A percentile compares a stretch with the other conserved stretches of the same genome.
These are phyloP conservation scores for Ifrita kowaldi DNA, from an alignment of 2,113 vertebrate species.

Conservation along the genomic window DNA sequence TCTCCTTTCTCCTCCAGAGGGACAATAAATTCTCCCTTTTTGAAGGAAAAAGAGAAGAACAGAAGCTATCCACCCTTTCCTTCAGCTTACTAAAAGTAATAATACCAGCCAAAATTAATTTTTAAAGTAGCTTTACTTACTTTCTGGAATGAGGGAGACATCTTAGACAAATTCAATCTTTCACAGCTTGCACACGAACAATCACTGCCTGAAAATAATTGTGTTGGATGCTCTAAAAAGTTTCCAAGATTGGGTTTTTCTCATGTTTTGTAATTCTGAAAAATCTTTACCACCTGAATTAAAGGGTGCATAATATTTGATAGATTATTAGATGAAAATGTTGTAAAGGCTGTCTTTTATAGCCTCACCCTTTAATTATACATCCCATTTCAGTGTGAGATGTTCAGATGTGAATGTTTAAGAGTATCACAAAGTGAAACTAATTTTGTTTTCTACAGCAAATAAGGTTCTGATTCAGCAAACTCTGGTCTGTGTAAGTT, in stretches of 20 bases:
- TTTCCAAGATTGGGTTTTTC: not conserved
- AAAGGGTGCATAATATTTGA: not conserved
- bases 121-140: not conserved
- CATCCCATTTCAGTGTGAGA: not conserved
- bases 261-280: not conserved
- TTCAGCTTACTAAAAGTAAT: slow-evolving; percentile 7
- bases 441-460: slow-evolving; percentile 15
- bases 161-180: slow-evolving; percentile 27
- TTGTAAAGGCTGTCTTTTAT: not conserved
- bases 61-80: not conserved
- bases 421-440: not conserved
- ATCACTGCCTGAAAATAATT: slow-evolving; percentile 41
- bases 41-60: not conserved
- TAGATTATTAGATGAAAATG: not conserved
- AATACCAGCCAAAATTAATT: not conserved
- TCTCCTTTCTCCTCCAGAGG: not conserved
- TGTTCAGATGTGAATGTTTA: not conserved
- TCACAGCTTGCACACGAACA: not conserved
- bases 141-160: not conserved
- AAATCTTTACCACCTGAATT: not conserved
- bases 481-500: not conserved
- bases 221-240: slow-evolving; percentile 39
- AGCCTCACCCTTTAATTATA: not conserved
- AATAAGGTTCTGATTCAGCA: slow-evolving; percentile 30
- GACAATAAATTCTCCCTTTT: not conserved